Base-by-base conservation (phyloP, 2,888 invertebrate genomes). In the Nematopogon swammerdamellus region DNA sequence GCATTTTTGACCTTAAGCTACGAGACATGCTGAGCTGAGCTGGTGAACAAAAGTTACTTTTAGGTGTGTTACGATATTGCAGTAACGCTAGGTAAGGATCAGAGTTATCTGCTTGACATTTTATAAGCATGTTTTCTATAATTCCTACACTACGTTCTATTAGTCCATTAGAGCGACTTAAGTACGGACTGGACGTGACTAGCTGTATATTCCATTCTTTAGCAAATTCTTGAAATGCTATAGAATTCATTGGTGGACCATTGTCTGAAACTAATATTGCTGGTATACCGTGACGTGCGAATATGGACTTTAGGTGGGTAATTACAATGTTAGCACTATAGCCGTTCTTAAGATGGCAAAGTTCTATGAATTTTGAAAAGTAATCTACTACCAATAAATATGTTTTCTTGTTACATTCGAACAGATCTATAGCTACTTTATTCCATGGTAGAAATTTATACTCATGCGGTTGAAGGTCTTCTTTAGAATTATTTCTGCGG, bases 351-450 rank as follows among this genome's bases (percentile, higher is more conserved):
- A 47, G 11, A 6, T 29, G 18, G n/a, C 51, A 46, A 17, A 56
- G 47, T 49, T 59, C 57, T 36, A 56, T 47, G 51, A 51, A 59
- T 46, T 58, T 57, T 44, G 53, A 54, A 42, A 54, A 60, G 30
- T 51, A 53, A 51, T 61, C 60, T 16, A 56, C 52, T 42, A 59
- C 45, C 11, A 62, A 45, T 43, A 63, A 48, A 50, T 58, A 61
- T 45, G 53, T 51, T 43, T 53, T 53, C 16, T 51, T 49, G 16
- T 42, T 49, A 47, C 53, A 50, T 50, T 59, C 53, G 44, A 54
- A 53, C 48, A 59, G 53, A 53, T 60, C 57, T 19, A 51, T n/a
- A n/a, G n/a, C n/a, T n/a, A n/a, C n/a, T n/a, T n/a, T n/a, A n/a
- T n/a, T n/a, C n/a, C n/a, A n/a, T n/a, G n/a, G n/a, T n/a, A n/a